Percentiles rank a stretch among this genome's conserved stretches.
Evolutionary conservation across 2,113 vertebrate genomes (phyloP).

Genomic region (Melanostigma gelatinosum): DNA sequence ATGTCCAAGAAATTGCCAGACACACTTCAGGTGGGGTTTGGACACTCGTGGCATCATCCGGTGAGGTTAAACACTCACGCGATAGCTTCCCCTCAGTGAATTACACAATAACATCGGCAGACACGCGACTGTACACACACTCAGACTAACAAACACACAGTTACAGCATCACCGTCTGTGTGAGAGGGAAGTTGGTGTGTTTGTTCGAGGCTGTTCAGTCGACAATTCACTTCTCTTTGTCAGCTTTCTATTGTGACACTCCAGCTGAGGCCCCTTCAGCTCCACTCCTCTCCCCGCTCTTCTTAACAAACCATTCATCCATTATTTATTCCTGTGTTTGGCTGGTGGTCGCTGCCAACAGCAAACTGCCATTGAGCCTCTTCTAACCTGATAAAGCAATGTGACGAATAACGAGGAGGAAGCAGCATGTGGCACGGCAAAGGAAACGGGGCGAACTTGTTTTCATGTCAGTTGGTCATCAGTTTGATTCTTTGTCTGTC

Average conservation of each 20-base stretch:
- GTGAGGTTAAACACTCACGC: neutral
- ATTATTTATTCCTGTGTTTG: conserved; percentile 46
- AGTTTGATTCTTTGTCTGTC: no score
- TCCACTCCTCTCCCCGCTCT: conserved; percentile 37
- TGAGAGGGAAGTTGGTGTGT: conserved; percentile 13
- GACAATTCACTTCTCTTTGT: conserved; percentile 65
- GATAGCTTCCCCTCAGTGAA: neutral
- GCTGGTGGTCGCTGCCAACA: conserved; percentile 6
- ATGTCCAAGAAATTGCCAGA: neutral
- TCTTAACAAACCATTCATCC: conserved; percentile 58
- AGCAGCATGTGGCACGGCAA: neutral
- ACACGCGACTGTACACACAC: neutral
- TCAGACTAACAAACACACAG: neutral
- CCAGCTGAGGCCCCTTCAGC: conserved; percentile 69
- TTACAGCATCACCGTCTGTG: neutral
- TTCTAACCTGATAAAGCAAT: conserved; percentile 21
- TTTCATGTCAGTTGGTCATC: neutral
- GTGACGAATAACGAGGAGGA: conserved; percentile 37
- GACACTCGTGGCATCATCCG: neutral
- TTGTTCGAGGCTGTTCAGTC: conserved; percentile 51
- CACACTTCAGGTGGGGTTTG: neutral
- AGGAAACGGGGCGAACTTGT: neutral
- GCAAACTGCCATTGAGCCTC: conserved; percentile 20
- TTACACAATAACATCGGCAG: neutral
- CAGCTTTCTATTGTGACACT: conserved; percentile 48